Evolutionary conservation across 1,140 invertebrate genomes (phyloP).

Genomic region (Ditylenchus dipsaci): DNA sequence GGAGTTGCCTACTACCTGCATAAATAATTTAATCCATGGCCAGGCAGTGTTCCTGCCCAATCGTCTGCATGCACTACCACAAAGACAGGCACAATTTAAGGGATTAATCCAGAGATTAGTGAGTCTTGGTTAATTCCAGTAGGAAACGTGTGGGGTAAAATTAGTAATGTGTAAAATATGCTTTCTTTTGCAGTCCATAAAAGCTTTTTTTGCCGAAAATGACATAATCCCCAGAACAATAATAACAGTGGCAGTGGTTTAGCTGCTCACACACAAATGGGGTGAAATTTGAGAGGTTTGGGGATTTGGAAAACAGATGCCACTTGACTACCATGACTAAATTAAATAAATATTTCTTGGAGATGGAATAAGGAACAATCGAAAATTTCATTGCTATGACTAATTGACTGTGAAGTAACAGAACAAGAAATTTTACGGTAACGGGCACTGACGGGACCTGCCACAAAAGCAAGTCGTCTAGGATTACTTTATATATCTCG

Average conservation of each 20-base stretch:
- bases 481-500: too few species aligned
- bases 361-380: not conserved
- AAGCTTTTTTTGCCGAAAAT: not conserved
- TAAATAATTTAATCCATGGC: too few species aligned
- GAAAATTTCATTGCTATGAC: too few species aligned
- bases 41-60: too few species aligned
- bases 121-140: not conserved
- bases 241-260: not conserved
- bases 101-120: constrained; percentile 4
- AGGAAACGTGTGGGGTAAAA: not conserved
- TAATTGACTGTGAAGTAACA: too few species aligned
- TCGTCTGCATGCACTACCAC: too few species aligned
- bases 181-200: not conserved
- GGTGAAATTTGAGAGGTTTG: not conserved
- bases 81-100: not conserved
- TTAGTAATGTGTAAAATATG: constrained; percentile 11
- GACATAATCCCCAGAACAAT: not conserved
- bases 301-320: too few species aligned
- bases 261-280: not conserved
- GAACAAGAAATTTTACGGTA: too few species aligned
- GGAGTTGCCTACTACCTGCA: too few species aligned
- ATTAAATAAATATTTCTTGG: not conserved
- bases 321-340: not conserved
- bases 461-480: too few species aligned
- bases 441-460: too few species aligned